Conservation (phyloP, 1,140 invertebrate genomes). For the Nephotettix cincticeps region DNA sequence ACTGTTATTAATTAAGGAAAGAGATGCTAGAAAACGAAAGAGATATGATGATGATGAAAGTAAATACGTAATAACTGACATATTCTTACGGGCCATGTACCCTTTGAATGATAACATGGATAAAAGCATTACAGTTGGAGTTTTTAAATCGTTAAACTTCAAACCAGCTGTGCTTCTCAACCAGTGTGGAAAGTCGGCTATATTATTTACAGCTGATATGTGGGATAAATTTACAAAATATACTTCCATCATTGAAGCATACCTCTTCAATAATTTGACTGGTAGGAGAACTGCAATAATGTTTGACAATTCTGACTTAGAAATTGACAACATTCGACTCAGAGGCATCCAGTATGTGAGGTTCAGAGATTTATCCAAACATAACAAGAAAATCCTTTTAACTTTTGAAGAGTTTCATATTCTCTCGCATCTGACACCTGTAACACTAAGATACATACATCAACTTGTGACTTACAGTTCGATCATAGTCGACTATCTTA, state of each 20-base stretch:
- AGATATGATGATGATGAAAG: not conserved
- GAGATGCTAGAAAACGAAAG: too few relatives aligned
- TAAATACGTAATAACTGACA: not conserved
- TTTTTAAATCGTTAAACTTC: not conserved
- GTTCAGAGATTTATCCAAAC: not conserved
- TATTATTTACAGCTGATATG: not conserved
- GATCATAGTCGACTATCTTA: not conserved
- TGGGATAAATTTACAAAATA: not conserved
- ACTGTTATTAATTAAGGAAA: too few relatives aligned
- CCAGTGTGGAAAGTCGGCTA: not conserved
- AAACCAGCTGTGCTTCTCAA: not conserved
- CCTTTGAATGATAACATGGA: not conserved
- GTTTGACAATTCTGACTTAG: not conserved
- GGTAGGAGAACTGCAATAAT: not conserved
- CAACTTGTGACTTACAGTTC: not conserved
- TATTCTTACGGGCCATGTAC: not conserved
- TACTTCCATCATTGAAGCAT: too few relatives aligned
- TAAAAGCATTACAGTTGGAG: not conserved
- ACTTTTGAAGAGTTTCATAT: not conserved
- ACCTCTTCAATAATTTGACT: not conserved
- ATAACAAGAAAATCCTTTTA: not conserved
- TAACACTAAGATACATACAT: not conserved
- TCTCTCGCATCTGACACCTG: not conserved
- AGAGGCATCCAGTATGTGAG: not conserved
- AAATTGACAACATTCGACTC: not conserved